A percentile compares a stretch with the other conserved stretches of the same genome.
These are phyloP conservation scores for Melieria omissa DNA, from an alignment of 2,888 invertebrate genomes.

Conservation along the genomic window DNA sequence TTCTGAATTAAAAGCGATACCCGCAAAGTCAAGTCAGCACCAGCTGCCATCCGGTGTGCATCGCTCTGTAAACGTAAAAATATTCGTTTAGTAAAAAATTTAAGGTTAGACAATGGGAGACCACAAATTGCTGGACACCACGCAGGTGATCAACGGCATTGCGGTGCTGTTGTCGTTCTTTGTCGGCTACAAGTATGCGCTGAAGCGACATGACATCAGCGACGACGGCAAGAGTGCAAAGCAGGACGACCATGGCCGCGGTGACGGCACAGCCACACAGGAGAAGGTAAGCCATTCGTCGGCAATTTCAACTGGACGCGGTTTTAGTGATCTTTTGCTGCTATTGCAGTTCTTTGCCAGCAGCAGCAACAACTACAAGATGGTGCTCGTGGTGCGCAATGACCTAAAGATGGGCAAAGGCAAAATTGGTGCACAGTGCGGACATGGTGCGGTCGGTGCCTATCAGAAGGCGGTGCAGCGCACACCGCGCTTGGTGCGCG, in stretches of 20 bases:
- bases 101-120: slow-evolving; percentile 54
- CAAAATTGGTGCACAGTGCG: slow-evolving; percentile 92
- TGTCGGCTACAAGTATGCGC: slow-evolving; percentile 66
- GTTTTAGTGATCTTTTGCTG: not conserved
- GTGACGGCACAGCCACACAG: slow-evolving; percentile 11
- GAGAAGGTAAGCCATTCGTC: slow-evolving; percentile 39
- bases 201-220: slow-evolving; percentile 53
- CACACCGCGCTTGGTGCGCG: slow-evolving; percentile 71
- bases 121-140: slow-evolving; percentile 58
- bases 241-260: slow-evolving; percentile 6
- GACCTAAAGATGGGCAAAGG: slow-evolving; percentile 96
- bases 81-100: slow-evolving; percentile 6
- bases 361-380: slow-evolving; percentile 74
- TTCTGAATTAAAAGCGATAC: too few relatives aligned
- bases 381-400: slow-evolving; percentile 87
- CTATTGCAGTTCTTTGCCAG: slow-evolving; percentile 52
- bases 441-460: slow-evolving; percentile 92
- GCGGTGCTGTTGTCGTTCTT: slow-evolving; percentile 66
- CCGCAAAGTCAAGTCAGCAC: too few relatives aligned
- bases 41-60: too few relatives aligned
- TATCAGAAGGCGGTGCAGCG: slow-evolving; percentile 77
- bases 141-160: slow-evolving; percentile 65
- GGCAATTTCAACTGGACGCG: not conserved
- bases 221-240: slow-evolving; percentile 44
- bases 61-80: too few relatives aligned